These are phyloP conservation scores for Helicoverpa zea DNA, from an alignment of 1,140 invertebrate genomes.

Conservation along the genomic window DNA sequence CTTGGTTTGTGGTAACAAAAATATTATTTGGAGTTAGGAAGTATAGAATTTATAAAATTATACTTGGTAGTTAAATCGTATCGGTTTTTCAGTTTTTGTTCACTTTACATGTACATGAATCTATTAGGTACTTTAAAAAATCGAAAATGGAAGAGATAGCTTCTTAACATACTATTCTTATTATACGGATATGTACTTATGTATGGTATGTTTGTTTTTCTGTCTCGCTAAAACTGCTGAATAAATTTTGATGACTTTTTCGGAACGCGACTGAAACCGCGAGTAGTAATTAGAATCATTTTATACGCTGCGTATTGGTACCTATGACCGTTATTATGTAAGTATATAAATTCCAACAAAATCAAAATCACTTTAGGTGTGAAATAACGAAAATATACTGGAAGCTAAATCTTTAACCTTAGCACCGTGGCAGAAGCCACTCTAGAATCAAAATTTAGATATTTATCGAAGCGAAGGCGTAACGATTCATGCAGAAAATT, in stretches of 20 bases:
- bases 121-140: no score
- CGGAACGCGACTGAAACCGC: neutral
- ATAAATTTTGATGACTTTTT: no score
- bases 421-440: neutral
- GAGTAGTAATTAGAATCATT: neutral
- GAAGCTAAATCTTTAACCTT: neutral
- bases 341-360: neutral
- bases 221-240: no score
- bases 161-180: no score
- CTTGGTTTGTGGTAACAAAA: neutral
- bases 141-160: no score
- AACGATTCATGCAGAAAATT: slow-evolving; percentile 41
- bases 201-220: no score
- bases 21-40: neutral
- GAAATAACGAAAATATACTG: neutral
- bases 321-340: neutral
- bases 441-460: slow-evolving; percentile 35
- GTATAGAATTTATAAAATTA: no score
- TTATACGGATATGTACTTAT: no score
- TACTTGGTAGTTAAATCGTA: no score
- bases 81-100: no score
- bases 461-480: slow-evolving; percentile 37
- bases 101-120: no score
- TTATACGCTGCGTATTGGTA: neutral
- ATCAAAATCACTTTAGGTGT: neutral